Evolutionary conservation across 2,113 vertebrate species (phyloP).

Genomic region (Thalassoma bifasciatum): DNA sequence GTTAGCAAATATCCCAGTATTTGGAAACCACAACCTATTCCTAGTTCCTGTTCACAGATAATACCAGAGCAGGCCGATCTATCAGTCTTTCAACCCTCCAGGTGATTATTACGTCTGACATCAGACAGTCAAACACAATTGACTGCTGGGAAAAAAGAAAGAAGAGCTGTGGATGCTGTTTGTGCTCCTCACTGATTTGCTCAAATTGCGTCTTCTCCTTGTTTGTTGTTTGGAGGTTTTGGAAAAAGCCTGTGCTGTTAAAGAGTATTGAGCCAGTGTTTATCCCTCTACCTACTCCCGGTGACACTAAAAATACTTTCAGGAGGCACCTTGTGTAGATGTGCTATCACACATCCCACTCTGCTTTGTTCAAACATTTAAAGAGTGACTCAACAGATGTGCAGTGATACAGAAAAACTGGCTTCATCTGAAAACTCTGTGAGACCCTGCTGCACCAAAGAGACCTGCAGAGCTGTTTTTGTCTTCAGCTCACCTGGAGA

Average conservation of each 20-base stretch:
- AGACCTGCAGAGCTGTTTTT: not conserved
- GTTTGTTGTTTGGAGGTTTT: not conserved
- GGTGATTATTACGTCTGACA: too few species aligned
- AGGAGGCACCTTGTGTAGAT: slow-evolving; percentile 14
- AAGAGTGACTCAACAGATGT: slow-evolving; percentile 58
- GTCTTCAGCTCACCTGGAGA: not conserved
- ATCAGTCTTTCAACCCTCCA: too few species aligned
- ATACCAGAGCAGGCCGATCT: too few species aligned
- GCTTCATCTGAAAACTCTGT: slow-evolving; percentile 1
- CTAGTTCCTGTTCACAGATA: too few species aligned
- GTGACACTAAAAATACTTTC: slow-evolving; percentile 35
- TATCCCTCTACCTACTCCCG: slow-evolving; percentile 20
- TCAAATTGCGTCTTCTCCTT: not conserved
- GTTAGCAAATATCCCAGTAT: too few species aligned
- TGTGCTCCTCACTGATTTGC: too few species aligned
- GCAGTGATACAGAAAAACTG: slow-evolving; percentile 27
- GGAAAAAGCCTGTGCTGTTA: slow-evolving; percentile 5
- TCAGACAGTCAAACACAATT: too few species aligned
- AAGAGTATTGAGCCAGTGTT: slow-evolving; percentile 6
- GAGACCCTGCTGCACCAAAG: not conserved
- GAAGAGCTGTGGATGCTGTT: too few species aligned
- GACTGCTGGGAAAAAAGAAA: too few species aligned
- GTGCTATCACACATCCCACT: slow-evolving; percentile 47
- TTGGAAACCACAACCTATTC: too few species aligned
- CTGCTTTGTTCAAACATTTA: slow-evolving; percentile 53